Evolutionary conservation across 2,113 vertebrate species (phyloP).

Genomic region (Periophthalmodon schlosseri): DNA sequence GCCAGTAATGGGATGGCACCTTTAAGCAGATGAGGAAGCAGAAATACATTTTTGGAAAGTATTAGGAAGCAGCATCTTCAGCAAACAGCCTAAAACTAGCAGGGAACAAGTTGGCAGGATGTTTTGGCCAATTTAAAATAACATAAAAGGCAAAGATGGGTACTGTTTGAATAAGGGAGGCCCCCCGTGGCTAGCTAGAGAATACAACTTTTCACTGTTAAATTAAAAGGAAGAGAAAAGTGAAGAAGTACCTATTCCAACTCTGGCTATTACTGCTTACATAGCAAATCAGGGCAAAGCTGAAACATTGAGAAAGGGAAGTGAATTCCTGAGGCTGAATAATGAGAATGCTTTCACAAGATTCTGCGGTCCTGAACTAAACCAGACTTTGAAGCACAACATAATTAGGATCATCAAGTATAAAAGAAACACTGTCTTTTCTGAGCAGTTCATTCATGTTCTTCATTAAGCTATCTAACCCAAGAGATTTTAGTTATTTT

Average conservation of each 20-base stretch:
- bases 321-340: neutral
- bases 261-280: neutral
- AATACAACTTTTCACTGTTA: neutral
- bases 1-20: neutral
- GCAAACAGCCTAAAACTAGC: constrained; percentile 4
- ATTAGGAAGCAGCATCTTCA: neutral
- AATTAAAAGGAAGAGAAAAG: neutral
- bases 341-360: neutral
- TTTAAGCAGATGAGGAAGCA: neutral
- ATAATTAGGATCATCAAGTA: neutral
- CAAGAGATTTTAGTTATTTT: too few species aligned
- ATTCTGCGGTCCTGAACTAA: neutral
- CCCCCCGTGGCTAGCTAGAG: neutral
- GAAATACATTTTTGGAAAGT: constrained; percentile 2
- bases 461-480: too few species aligned
- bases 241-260: neutral
- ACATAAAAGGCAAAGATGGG: neutral
- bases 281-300: neutral
- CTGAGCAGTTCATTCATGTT: too few species aligned
- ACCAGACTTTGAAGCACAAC: neutral
- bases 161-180: neutral
- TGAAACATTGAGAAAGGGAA: neutral
- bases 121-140: constrained; percentile 1
- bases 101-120: neutral
- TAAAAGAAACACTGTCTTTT: too few species aligned